Evolutionary conservation across 2,888 invertebrate species (phyloP).

Genomic region (Troglohyphantes excavatus): DNA sequence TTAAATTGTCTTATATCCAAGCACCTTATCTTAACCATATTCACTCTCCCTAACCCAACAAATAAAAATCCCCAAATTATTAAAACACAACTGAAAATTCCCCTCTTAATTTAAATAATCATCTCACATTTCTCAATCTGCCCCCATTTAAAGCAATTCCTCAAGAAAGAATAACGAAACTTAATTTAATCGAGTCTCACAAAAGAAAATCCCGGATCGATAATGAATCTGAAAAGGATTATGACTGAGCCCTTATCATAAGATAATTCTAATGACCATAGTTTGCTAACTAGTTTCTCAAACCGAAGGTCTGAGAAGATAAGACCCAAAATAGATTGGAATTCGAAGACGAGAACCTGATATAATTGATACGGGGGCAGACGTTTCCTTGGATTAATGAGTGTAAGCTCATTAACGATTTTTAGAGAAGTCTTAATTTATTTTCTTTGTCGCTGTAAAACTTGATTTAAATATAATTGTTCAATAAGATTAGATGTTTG

Average conservation of each 20-base stretch:
- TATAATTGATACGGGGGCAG: neutral
- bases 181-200: neutral
- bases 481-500: no score
- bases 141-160: neutral
- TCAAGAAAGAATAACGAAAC: neutral
- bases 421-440: neutral
- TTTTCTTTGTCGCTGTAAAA: no score
- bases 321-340: slow-evolving; percentile 22
- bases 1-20: no score
- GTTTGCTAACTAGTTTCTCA: neutral
- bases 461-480: no score
- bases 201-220: neutral
- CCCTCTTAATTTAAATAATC: no score
- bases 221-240: neutral
- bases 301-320: slow-evolving; percentile 3
- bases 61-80: no score
- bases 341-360: slow-evolving; percentile 12
- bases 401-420: slow-evolving; percentile 37
- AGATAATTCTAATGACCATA: neutral
- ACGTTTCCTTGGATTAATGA: slow-evolving; percentile 21
- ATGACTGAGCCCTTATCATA: neutral
- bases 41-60: no score
- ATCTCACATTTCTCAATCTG: no score
- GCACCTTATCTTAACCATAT: no score
- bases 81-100: no score